phyloP scores from a whole-genome alignment of 2,113 vertebrate genomes.

The Suricata suricatta region DNA sequence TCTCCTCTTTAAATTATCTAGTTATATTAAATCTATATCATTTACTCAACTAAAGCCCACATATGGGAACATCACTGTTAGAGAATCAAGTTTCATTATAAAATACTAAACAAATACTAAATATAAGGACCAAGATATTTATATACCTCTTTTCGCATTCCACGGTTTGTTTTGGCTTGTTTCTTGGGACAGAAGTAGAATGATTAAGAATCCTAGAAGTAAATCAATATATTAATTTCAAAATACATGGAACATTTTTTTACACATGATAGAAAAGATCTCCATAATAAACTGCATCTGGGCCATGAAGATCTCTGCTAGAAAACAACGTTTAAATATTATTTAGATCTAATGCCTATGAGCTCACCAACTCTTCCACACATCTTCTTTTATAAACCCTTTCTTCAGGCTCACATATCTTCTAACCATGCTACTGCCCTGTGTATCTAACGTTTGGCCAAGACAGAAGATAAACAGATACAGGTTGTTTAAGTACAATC shows the following conservation, averaged over 20 bases:
- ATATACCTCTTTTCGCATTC: constrained; percentile 91
- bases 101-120: constrained; percentile 53
- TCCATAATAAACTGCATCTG: constrained; percentile 44
- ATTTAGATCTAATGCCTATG: constrained; percentile 5
- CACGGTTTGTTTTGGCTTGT: constrained; percentile 88
- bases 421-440: not conserved
- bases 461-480: constrained; percentile 20
- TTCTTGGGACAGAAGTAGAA: constrained; percentile 88
- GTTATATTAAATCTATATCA: not conserved
- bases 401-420: not conserved
- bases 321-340: constrained; percentile 56
- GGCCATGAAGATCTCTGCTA: constrained; percentile 55
- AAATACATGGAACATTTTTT: constrained; percentile 32
- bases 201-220: constrained; percentile 93
- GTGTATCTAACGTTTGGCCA: constrained; percentile 26
- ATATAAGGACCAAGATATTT: constrained; percentile 36
- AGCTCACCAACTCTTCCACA: not conserved
- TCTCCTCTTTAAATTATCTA: not conserved
- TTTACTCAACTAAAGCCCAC: not conserved
- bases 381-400: constrained; percentile 23
- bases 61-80: not conserved
- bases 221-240: constrained; percentile 53
- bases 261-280: not conserved
- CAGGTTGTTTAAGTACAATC: not conserved
- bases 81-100: not conserved